phyloP scores from a whole-genome alignment of 2,888 invertebrate species.

The Aphidoletes aphidimyza region DNA sequence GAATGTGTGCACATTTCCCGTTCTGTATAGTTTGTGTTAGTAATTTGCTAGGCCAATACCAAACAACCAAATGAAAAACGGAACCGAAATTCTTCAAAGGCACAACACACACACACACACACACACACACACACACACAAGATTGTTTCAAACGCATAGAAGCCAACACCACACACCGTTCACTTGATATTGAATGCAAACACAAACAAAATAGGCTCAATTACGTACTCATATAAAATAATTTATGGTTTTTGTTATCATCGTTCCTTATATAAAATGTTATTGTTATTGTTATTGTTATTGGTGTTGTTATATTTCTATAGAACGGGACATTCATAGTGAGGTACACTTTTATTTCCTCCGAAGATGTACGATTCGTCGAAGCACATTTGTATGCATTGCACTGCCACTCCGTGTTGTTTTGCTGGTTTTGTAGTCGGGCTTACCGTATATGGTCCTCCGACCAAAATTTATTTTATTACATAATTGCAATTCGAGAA shows the following conservation, averaged over 20 bases:
- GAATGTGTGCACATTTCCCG: not conserved
- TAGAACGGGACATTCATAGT: too few species aligned
- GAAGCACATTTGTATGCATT: constrained; percentile 38
- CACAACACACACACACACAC: not conserved
- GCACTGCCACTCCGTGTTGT: not conserved
- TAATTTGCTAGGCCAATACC: not conserved
- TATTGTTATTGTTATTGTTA: not conserved
- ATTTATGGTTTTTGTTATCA: constrained; percentile 49
- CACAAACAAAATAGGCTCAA: constrained; percentile 45
- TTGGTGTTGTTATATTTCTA: not conserved
- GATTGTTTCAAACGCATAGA: constrained; percentile 23
- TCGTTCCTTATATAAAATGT: constrained; percentile 10
- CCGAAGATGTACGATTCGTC: not conserved
- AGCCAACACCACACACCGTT: not conserved
- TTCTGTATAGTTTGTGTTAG: not conserved
- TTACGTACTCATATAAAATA: constrained; percentile 33
- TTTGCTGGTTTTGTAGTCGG: not conserved
- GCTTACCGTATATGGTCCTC: too few species aligned
- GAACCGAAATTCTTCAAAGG: too few species aligned
- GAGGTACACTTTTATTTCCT: not conserved
- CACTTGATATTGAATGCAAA: constrained; percentile 12
- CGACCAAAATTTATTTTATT: constrained; percentile 26
- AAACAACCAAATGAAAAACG: not conserved
- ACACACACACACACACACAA: not conserved
- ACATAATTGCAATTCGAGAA: constrained; percentile 25